Evolutionary conservation across 2,888 invertebrate genomes (phyloP).

Genomic region (Iphiclides podalirius): DNA sequence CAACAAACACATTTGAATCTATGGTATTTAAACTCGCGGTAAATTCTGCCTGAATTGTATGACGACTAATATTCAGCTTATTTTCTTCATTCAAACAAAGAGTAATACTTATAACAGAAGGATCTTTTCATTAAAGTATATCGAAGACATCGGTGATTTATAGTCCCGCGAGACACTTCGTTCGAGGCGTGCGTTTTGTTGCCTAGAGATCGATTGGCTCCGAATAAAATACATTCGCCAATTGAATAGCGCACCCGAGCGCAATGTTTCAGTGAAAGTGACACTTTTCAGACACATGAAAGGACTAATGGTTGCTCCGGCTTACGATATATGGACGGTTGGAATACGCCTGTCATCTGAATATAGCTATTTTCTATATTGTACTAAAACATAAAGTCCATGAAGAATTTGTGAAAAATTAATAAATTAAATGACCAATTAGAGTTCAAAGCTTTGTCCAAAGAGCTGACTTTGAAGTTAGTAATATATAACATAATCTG

Average conservation of each 20-base stretch:
- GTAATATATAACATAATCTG: too few species aligned
- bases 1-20: slow-evolving; percentile 9
- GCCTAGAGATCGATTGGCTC: slow-evolving; percentile 72
- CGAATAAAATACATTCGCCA: slow-evolving; percentile 75
- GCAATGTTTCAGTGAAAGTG: slow-evolving; percentile 71
- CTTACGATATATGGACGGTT: slow-evolving; percentile 67
- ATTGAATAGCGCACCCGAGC: slow-evolving; percentile 66
- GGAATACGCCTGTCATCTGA: slow-evolving; percentile 41
- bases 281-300: slow-evolving; percentile 67
- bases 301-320: slow-evolving; percentile 71
- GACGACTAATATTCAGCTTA: slow-evolving; percentile 21
- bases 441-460: too few species aligned
- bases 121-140: slow-evolving; percentile 74
- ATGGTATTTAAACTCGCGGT: slow-evolving; percentile 14
- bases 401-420: too few species aligned
- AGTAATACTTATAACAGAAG: slow-evolving; percentile 51
- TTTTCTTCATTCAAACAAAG: slow-evolving; percentile 25
- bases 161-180: slow-evolving; percentile 70
- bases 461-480: too few species aligned
- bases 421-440: too few species aligned
- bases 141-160: slow-evolving; percentile 69
- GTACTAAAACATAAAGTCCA: too few species aligned
- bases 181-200: slow-evolving; percentile 72
- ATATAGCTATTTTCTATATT: slow-evolving; percentile 55
- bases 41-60: slow-evolving; percentile 15